Conservation (phyloP, 1,140 invertebrate genomes). For the Teleogryllus occipitalis region DNA sequence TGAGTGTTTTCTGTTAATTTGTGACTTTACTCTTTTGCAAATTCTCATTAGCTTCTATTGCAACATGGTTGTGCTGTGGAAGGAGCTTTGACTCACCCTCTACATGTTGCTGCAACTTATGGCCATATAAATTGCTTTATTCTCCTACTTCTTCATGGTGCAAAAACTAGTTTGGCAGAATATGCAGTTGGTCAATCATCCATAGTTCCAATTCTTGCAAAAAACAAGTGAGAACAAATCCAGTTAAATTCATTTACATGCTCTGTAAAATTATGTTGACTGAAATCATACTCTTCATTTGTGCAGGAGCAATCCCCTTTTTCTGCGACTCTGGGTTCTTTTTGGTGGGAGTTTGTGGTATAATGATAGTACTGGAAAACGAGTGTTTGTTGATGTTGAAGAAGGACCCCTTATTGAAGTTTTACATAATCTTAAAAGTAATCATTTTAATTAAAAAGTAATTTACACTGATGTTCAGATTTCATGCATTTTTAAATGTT, state of each 20-base stretch:
- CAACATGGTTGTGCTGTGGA: slow-evolving; percentile 8
- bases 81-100: slow-evolving; percentile 7
- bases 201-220: neutral
- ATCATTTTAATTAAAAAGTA: neutral
- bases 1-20: no score
- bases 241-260: neutral
- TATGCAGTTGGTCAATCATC: neutral
- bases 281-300: no score
- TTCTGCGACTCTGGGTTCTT: slow-evolving; percentile 10
- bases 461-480: no score
- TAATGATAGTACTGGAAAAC: neutral
- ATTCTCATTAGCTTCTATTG: neutral
- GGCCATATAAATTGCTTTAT: neutral
- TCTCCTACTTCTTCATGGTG: neutral
- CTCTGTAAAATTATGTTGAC: neutral
- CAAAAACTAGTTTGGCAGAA: neutral
- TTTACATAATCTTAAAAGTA: neutral
- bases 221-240: neutral
- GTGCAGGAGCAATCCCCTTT: neutral
- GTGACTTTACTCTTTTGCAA: neutral
- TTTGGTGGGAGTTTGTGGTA: slow-evolving; percentile 16
- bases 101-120: neutral
- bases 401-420: neutral
- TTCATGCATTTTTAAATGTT: no score
- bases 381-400: neutral